Evolutionary conservation across 1,140 invertebrate genomes (phyloP), one percentile per base, ranked within the genome.

Genomic region (Mercenaria mercenaria): DNA sequence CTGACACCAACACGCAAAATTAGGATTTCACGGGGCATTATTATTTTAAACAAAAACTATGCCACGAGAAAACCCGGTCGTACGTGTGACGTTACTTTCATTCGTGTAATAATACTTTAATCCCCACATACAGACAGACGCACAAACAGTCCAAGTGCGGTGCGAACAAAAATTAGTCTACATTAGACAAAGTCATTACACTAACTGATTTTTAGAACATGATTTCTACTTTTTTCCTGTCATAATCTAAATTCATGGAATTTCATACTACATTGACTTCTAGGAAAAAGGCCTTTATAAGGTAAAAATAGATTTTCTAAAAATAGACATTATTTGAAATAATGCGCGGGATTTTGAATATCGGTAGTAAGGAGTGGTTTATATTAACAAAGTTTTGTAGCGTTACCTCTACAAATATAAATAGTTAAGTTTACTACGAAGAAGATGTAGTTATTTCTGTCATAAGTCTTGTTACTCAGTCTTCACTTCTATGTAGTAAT

Each of bases 11-110:
- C 81, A 76, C 83, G 69, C 72, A 86, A 50, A 77, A 76, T 86
- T 59, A 86, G 83, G 83, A 86, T 86, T 86, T 86, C 83, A 86
- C 69, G 83, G 83, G 83, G 83, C 83, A 86, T 86, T 86, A 86
- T 86, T 86, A 72, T 34, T 32, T n/a, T 47, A 74, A 50, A 52
- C 32, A 39, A 29, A 72, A 86, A 74, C 41, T 39, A 74, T 86
- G 83, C 83, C 67, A 41, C 83, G 64, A 76, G 83, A 86, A 74
- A 86, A 43, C 83, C 83, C 83, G 26, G 39, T 69, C 64, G 64
- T 84, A 72, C 81, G 81, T 41, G 41, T 67, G 20, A 6, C 13
- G 0, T 41, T 43, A 41, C 47, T 41, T 50, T 34, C 56, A 64
- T 39, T 15, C n/a, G n/a, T 32, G 61, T 32, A 64, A 10, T 26